Percentiles rank a stretch among this genome's conserved stretches.
Conservation (phyloP, 2,797 vertebrate species). For the Chrysocyon brachyurus region DNA sequence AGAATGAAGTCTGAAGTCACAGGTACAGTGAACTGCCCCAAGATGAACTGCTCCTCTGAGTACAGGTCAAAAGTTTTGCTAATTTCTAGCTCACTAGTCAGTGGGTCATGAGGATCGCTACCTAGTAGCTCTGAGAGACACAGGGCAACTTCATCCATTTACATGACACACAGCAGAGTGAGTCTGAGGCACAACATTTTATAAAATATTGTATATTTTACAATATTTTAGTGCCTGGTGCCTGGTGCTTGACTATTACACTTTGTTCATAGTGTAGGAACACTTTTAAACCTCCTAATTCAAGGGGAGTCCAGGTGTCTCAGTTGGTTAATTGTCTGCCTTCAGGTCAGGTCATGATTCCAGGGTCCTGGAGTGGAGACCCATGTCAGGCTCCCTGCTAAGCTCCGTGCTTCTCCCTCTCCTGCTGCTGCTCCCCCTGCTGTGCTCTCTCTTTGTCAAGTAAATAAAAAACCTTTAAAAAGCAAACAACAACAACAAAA, state of each 20-base stretch:
- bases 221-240: no score
- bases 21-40: conserved; percentile 66
- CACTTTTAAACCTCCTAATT: not conserved
- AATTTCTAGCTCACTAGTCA: not conserved
- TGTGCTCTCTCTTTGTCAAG: no score
- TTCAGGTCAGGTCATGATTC: no score
- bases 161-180: not conserved
- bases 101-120: not conserved
- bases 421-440: no score
- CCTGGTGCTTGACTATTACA: not conserved
- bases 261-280: not conserved
- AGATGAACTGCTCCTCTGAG: conserved; percentile 51
- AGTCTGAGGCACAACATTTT: not conserved
- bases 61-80: conserved; percentile 83
- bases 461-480: no score
- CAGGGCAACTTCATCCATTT: not conserved
- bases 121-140: not conserved
- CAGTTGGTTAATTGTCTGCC: no score
- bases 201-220: not conserved
- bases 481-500: no score
- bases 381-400: no score
- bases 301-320: no score
- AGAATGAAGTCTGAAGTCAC: not conserved
- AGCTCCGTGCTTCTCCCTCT: no score
- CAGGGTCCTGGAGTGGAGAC: no score